phyloP scores from a whole-genome alignment of 2,113 vertebrate species.

The Grallaria varia region DNA sequence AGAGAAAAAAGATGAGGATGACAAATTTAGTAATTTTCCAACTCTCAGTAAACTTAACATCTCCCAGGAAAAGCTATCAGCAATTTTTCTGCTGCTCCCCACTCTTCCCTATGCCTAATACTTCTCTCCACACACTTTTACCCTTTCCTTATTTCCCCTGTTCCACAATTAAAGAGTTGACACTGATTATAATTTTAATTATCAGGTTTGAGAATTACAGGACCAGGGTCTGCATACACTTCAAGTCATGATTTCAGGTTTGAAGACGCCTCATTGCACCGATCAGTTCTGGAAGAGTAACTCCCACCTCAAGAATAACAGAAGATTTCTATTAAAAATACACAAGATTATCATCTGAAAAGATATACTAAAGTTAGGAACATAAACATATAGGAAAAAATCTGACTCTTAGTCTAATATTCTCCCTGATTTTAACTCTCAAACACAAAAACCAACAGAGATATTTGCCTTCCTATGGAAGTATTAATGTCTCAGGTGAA shows the following conservation, averaged over 20 bases:
- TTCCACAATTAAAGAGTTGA: not conserved
- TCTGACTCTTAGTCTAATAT: not conserved
- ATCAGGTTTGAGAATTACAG: not conserved
- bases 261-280: not conserved
- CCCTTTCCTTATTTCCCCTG: not conserved
- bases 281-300: not conserved
- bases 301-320: not conserved
- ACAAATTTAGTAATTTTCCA: not conserved
- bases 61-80: not conserved
- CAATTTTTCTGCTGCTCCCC: not conserved
- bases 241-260: not conserved
- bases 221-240: not conserved
- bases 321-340: not conserved
- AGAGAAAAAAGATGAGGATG: not conserved
- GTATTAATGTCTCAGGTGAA: not conserved
- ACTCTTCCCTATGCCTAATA: not conserved
- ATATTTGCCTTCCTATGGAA: not conserved
- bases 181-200: not conserved
- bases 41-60: not conserved
- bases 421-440: not conserved
- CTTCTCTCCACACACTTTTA: not conserved
- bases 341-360: not conserved
- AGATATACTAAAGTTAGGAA: not conserved
- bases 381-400: not conserved
- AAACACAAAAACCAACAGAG: not conserved